These are phyloP conservation scores for Oryzias melastigma DNA, from an alignment of 2,113 vertebrate genomes.

Conservation along the genomic window DNA sequence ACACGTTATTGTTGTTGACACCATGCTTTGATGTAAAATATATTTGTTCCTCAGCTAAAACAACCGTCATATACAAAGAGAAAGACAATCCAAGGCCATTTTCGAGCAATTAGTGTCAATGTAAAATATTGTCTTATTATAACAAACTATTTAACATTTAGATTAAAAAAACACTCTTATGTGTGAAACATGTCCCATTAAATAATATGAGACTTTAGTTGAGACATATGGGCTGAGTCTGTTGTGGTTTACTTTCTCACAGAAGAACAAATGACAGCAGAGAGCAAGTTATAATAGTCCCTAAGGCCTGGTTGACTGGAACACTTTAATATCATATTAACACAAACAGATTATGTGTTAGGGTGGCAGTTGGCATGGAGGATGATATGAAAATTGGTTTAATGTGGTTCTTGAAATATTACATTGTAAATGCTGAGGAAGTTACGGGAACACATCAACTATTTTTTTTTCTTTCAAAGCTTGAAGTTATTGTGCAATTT, in stretches of 20 bases:
- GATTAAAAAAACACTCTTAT: too few species aligned
- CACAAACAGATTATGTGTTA: conserved; percentile 41
- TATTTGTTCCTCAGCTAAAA: too few species aligned
- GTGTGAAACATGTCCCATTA: conserved; percentile 8
- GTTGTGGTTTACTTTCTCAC: conserved; percentile 6
- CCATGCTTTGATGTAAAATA: too few species aligned
- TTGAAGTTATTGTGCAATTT: conserved; percentile 13
- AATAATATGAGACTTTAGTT: conserved; percentile 27
- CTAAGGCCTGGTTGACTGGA: conserved; percentile 37
- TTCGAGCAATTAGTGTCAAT: too few species aligned
- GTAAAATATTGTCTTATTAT: too few species aligned
- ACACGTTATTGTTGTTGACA: too few species aligned
- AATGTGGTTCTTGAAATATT: conserved; percentile 34
- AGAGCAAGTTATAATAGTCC: conserved; percentile 37
- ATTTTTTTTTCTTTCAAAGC: conserved; percentile 5
- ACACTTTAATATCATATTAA: conserved; percentile 29
- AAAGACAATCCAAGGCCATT: not conserved
- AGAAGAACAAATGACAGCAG: conserved; percentile 41
- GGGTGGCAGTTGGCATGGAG: conserved; percentile 23
- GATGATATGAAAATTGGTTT: conserved; percentile 32
- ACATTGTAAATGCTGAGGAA: conserved; percentile 19
- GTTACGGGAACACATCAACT: conserved; percentile 27
- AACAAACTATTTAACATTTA: too few species aligned
- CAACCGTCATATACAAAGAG: too few species aligned
- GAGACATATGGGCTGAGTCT: conserved; percentile 1